phyloP scores from a whole-genome alignment of 2,113 vertebrate species.

The Rhabdornis inornatus region DNA sequence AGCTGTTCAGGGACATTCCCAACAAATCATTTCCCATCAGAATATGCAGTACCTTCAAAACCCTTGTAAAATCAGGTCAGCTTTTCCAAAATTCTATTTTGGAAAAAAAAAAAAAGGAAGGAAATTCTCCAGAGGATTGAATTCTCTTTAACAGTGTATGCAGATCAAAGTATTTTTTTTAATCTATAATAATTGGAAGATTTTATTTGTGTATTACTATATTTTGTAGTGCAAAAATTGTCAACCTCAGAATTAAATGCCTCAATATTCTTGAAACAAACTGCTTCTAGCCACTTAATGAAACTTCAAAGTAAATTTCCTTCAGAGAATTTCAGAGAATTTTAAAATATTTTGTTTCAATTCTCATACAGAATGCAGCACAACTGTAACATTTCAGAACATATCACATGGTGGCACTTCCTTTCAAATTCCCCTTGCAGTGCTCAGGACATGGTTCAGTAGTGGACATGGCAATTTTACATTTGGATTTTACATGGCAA shows the following conservation, averaged over 20 bases:
- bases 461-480: neutral
- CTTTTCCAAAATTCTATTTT: neutral
- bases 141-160: neutral
- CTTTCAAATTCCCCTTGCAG: neutral
- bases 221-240: neutral
- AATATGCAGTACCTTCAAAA: neutral
- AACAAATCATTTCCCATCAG: neutral
- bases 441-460: neutral
- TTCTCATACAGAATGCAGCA: neutral
- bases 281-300: neutral
- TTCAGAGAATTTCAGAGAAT: neutral
- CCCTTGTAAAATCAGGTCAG: neutral
- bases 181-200: neutral
- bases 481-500: too few relatives aligned
- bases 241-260: neutral
- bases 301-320: neutral
- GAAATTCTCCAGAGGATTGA: neutral
- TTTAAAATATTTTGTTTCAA: neutral
- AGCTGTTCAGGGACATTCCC: neutral
- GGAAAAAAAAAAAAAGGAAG: neutral
- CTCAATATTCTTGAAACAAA: neutral
- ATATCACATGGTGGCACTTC: neutral
- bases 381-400: neutral
- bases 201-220: neutral
- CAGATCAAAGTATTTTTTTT: neutral